A percentile compares a stretch with the other conserved stretches of the same genome.
Conservation (phyloP, 2,113 vertebrate genomes). For the Hymenochirus boettgeri region DNA sequence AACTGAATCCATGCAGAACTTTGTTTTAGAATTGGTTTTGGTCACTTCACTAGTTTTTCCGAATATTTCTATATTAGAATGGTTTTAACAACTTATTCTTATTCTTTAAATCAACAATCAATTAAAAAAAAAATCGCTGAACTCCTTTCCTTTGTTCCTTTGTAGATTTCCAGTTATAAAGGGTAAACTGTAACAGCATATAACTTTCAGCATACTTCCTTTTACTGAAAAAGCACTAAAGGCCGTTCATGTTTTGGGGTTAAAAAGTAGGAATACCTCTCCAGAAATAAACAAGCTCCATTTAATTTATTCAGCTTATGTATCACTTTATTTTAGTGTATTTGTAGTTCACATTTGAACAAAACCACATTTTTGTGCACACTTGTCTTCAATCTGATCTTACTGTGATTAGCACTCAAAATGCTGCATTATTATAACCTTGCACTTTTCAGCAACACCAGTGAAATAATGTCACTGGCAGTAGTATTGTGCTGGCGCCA, state of each 20-base stretch:
- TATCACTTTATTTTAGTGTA: slow-evolving; percentile 46
- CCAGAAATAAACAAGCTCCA: not conserved
- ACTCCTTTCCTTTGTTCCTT: too few relatives aligned
- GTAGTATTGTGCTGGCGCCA: not conserved
- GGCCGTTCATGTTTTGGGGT: slow-evolving; percentile 15
- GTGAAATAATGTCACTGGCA: slow-evolving; percentile 9
- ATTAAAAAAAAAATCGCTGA: too few relatives aligned
- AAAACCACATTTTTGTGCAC: not conserved
- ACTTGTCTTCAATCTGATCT: not conserved
- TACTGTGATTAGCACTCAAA: slow-evolving; percentile 23
- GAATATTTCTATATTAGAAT: too few relatives aligned
- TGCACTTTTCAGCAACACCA: slow-evolving; percentile 32
- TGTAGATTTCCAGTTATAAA: too few relatives aligned
- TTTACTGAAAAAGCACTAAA: not conserved
- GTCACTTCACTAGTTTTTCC: too few relatives aligned
- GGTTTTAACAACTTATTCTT: too few relatives aligned
- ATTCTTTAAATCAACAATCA: too few relatives aligned
- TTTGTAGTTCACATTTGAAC: slow-evolving; percentile 53
- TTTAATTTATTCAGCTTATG: slow-evolving; percentile 48
- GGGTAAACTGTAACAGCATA: not conserved
- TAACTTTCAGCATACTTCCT: not conserved
- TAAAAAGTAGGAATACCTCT: slow-evolving; percentile 23
- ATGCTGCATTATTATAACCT: slow-evolving; percentile 35
- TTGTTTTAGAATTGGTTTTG: too few relatives aligned
- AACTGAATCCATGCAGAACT: too few relatives aligned